Conservation (phyloP, 2,797 vertebrate genomes). For the Rhynchotus rufescens region DNA sequence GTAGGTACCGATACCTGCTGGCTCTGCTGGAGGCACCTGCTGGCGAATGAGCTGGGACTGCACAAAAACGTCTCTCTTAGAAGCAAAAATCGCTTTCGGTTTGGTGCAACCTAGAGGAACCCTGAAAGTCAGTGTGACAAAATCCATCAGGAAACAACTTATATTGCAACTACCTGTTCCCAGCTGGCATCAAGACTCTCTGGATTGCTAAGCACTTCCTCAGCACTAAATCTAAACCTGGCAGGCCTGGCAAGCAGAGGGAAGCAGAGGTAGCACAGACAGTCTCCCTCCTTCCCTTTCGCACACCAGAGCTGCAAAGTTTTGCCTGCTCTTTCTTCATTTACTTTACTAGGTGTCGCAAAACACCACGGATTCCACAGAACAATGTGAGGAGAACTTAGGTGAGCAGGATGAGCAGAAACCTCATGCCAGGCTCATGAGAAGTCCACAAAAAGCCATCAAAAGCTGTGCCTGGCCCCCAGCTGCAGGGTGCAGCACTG, state of each 20-base stretch:
- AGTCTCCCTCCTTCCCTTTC: background rate
- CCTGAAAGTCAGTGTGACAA: background rate
- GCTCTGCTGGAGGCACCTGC: background rate
- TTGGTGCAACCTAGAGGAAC: background rate
- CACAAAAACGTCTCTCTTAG: background rate
- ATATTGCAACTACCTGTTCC: background rate
- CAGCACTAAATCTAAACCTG: background rate
- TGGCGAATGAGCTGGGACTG: background rate
- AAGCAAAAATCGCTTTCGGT: background rate
- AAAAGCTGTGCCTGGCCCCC: background rate
- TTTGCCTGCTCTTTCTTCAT: background rate
- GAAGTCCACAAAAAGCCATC: background rate
- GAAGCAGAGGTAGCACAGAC: background rate
- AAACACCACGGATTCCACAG: background rate
- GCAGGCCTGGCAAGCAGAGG: background rate
- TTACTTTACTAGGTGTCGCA: background rate
- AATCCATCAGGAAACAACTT: background rate
- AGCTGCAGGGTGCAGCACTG: background rate
- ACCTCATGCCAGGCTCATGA: background rate
- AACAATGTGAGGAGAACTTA: background rate
- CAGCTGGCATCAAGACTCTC: background rate
- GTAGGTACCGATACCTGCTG: background rate
- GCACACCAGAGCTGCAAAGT: background rate
- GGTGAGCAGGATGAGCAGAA: background rate
- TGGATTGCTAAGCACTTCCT: background rate